Evolutionary conservation across 1,140 invertebrate species (phyloP), one percentile per base, ranked within the genome.

Genomic region (Daktulosphaira vitifoliae): DNA sequence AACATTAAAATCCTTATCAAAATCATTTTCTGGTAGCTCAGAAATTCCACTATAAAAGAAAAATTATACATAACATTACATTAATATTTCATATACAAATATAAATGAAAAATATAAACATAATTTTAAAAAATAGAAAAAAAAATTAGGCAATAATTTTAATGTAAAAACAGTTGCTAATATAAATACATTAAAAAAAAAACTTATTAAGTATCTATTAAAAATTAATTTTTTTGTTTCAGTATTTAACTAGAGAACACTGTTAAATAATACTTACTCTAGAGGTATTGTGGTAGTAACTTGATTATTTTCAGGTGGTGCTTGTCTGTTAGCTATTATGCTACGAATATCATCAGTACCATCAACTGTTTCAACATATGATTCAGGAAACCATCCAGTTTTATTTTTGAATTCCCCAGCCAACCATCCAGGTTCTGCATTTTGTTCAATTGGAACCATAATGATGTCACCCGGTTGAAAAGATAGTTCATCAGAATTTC

Each of bases 301-400:
- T 23, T 29, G 44, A 48, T 54, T 54, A 5, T 54, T 39, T 37
- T 66, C 52, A n/a, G 54, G 15, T 37, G 52, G 52, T 16, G 52
- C 51, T 46, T 54, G 65, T 3, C 39, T 37, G 37, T 54, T 54
- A 20, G 51, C 52, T 29, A 54, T 52, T 33, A 52, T 42, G 1
- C 33, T 37, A 54, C 38, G 39, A 33, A 46, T 52, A 6, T 44
- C 51, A 25, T 54, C 65, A 23, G 38, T 22, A 8, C 68, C 74
- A 68, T 84, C 83, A n/a, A 92, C 74, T 26, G 84, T 82, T 73
- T 96, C 90, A 13, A 94, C 93, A 75, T 98, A 98, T 5, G 91
- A 90, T 76, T 96, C 91, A 3, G 96, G 96, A 78, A 98, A 98
- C 92, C 94, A 98, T n/a, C 96, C 95, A 6, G 84, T 87, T 68